Evolutionary conservation across 2,797 vertebrate species (phyloP), one percentile per base, ranked within the genome.

Genomic region (Protonibea diacanthus): DNA sequence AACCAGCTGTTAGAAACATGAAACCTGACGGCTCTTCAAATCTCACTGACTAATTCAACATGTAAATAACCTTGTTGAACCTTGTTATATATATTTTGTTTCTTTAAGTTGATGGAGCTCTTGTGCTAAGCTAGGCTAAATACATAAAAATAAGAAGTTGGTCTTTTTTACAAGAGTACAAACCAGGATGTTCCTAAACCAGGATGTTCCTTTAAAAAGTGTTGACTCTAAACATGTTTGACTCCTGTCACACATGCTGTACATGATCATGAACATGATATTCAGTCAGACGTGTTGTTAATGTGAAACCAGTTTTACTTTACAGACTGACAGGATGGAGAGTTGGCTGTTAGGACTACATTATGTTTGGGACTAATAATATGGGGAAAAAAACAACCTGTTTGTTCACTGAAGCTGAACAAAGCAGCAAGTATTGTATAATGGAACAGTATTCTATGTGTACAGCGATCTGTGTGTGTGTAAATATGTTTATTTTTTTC

Each of bases 401-500:
- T 65, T 25, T 78, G 40, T 55, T 49, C 6, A 45, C 25, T 29
- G 1, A 40, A 20, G 6, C 20, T 21, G 8, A 62, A 45, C 17
- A 55, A 21, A 42, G n/a, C 23, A 13, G 1, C 17, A 14, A 18
- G 8, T 40, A 1, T 4, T 69, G 21, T 1, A 25, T 14, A 3
- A 20, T 18, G 23, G 2, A 10, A 20, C 6, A 20, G 0, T 42
- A 20, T 69, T 23, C 12, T 62, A 6, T 10, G 6, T 23, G 44
- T 13, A 56, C 55, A 48, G 61, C 61, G 5, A 57, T 0, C 59
- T 10, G 9, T 2, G 4, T 29, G 7, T 55, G 17, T 73, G 38
- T 71, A 76, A 48, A 56, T 67, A 21, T 55, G 20, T 49, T 45
- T 47, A 14, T 58, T 53, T 49, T 52, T 29, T 61, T 27, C 25